Evolutionary conservation across 2,888 invertebrate genomes (phyloP).

Genomic region (Mimumesa dahlbomi): DNA sequence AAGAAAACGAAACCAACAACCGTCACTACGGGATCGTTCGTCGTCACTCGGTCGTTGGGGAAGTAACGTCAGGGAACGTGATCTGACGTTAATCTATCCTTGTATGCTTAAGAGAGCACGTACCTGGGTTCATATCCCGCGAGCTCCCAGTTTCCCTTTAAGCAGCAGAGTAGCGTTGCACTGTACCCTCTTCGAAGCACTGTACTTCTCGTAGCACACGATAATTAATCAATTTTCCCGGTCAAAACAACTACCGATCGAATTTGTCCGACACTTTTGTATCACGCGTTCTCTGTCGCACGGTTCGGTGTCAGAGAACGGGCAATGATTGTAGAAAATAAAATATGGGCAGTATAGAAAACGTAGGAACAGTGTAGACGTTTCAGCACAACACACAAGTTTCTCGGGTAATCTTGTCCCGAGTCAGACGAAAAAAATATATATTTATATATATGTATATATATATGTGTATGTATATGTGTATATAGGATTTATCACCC

Average conservation of each 20-base stretch:
- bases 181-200: constrained; percentile 51
- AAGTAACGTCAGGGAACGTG: too few relatives aligned
- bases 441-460: too few relatives aligned
- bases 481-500: constrained; percentile 13
- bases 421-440: constrained; percentile 5
- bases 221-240: constrained; percentile 16
- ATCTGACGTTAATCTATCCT: constrained; percentile 1
- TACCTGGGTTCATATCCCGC: constrained; percentile 79
- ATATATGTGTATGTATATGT: background rate
- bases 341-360: too few relatives aligned
- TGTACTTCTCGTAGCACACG: constrained; percentile 44
- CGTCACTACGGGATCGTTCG: too few relatives aligned
- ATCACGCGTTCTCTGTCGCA: constrained; percentile 15
- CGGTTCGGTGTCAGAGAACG: constrained; percentile 1
- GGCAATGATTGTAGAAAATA: too few relatives aligned
- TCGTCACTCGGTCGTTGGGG: constrained; percentile 1
- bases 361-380: constrained; percentile 34
- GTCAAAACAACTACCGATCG: constrained; percentile 17
- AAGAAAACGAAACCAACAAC: too few relatives aligned
- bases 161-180: constrained; percentile 51
- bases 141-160: constrained; percentile 71
- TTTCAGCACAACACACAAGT: constrained; percentile 55
- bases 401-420: constrained; percentile 30
- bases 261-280: constrained; percentile 46
- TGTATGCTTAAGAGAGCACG: constrained; percentile 50